phyloP scores from a whole-genome alignment of 2,888 invertebrate species.

The Diachrysia chrysitis region DNA sequence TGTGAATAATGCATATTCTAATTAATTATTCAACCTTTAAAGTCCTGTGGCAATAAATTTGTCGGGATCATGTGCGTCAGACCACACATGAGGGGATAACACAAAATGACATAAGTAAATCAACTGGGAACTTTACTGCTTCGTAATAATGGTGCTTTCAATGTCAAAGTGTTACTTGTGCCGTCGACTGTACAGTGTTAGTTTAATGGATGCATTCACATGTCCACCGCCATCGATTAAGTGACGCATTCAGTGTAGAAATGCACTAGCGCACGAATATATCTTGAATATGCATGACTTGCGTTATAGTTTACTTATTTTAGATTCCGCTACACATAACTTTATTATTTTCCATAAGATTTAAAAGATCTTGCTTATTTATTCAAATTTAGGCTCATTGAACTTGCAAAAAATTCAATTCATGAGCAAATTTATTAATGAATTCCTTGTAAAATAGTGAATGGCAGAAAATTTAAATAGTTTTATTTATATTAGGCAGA shows the following conservation, averaged over 20 bases:
- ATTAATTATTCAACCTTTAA: slow-evolving; percentile 19
- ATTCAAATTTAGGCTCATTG: not conserved
- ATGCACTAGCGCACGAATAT: not conserved
- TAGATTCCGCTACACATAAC: not conserved
- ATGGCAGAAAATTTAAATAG: not conserved
- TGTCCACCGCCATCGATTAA: not conserved
- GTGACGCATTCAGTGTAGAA: not conserved
- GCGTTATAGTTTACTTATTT: not conserved
- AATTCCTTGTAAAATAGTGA: slow-evolving; percentile 4
- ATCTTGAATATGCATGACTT: not conserved
- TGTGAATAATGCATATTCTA: slow-evolving; percentile 29
- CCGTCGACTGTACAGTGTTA: not conserved
- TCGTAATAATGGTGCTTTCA: not conserved
- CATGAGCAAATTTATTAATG: slow-evolving; percentile 3
- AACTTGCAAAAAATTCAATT: not conserved
- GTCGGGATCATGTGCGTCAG: not conserved
- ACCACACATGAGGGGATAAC: not conserved
- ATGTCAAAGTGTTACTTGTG: slow-evolving; percentile 2
- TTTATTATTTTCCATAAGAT: not conserved
- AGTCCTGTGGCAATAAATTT: slow-evolving; percentile 12
- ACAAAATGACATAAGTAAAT: not conserved
- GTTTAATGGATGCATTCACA: not conserved
- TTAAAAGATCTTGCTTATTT: not conserved
- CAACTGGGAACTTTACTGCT: not conserved
- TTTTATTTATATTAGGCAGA: not conserved